Base-by-base conservation (phyloP, 1,140 invertebrate species). In the Drosophila paulistorum region DNA sequence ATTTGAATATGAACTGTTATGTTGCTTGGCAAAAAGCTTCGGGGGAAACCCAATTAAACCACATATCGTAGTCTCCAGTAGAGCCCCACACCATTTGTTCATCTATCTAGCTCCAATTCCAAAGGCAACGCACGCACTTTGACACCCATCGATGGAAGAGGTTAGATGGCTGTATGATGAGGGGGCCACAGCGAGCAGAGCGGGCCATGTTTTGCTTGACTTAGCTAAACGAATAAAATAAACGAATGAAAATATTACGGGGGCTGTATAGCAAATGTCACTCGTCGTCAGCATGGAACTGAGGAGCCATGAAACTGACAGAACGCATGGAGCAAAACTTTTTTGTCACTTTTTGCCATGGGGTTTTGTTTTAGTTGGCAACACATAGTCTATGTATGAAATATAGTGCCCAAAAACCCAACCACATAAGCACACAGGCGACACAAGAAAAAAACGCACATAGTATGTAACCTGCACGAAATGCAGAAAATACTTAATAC, bases 211-310 rank as follows among this genome's bases (percentile, higher is more conserved):
- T 10, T 51, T 26, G 62, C 7, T 63, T 63, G 72, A 79, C 75
- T 86, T 86, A 82, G 83, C 75, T 87, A 79, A 86, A 87, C 79
- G 79, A 79, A 87, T 78, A 75, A 87, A 76, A 87, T 81, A 83
- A 86, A 86, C 79, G 83, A 87, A 86, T 87, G 84, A 79, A 82
- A 79, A 68, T 78, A 77, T 73, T 74, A 76, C 59, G 62, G 48
- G 69, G 69, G 69, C 67, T 41, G 77, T 41, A 77, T 35, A 65
- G 51, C 74, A 65, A 83, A 83, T 87, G 83, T 86, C 82, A 87
- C 79, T 82, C 83, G 74, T 74, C 71, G 62, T 42, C 57, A 55
- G 70, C 65, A 74, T 74, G 81, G 61, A 71, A 41, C 71, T 42
- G 71, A 74, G 59, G 23, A 59, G 55, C 39, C 58, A 57, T 67